These are phyloP conservation scores for Phrynosoma blainvillii DNA, from an alignment of 2,113 vertebrate genomes.

Conservation along the genomic window DNA sequence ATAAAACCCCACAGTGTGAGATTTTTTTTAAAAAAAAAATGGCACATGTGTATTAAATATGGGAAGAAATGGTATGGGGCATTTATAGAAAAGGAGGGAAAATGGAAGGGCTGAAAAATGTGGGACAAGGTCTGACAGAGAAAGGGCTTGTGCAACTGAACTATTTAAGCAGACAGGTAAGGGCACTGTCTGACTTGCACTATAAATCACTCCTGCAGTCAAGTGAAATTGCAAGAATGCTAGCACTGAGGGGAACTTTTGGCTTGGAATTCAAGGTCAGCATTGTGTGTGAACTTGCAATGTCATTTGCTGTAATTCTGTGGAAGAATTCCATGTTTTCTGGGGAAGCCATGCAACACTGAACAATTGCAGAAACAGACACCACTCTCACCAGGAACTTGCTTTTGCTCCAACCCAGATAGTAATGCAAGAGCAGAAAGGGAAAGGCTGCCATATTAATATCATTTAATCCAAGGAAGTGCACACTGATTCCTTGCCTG, in stretches of 20 bases:
- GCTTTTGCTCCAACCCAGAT: constrained; percentile 78
- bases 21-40: too few relatives aligned
- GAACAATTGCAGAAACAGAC: constrained; percentile 71
- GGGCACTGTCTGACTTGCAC: constrained; percentile 13
- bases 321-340: constrained; percentile 38
- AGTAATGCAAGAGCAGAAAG: constrained; percentile 48
- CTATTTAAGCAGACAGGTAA: constrained; percentile 20
- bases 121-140: neutral
- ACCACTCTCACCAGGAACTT: constrained; percentile 68
- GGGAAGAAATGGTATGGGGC: neutral
- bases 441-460: constrained; percentile 27
- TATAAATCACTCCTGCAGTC: constrained; percentile 37
- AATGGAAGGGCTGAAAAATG: neutral
- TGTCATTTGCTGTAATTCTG: neutral
- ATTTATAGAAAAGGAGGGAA: neutral
- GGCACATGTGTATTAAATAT: too few relatives aligned
- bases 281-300: neutral
- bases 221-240: constrained; percentile 20
- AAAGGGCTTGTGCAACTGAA: neutral
- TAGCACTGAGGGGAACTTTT: neutral
- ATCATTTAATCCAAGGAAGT: constrained; percentile 27
- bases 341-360: constrained; percentile 52
- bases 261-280: constrained; percentile 42
- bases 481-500: neutral
- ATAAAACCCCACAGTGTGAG: too few relatives aligned